Evolutionary conservation across 2,797 vertebrate genomes (phyloP), one percentile per base, ranked within the genome.

Genomic region (Pempheris klunzingeri): DNA sequence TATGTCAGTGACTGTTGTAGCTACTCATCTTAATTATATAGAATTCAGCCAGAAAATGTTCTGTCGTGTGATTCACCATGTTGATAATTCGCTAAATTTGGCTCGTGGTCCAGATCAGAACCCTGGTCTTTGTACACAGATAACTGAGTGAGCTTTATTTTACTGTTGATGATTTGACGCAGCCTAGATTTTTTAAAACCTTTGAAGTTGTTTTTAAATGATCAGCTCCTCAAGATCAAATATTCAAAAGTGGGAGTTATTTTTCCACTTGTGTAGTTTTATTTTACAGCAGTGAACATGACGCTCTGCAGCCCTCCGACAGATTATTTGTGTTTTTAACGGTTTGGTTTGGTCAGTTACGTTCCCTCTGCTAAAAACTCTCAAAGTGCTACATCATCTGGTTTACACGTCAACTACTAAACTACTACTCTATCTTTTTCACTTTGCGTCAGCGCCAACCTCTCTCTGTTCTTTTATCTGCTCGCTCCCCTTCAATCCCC

Each of bases 221-320:
- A 6, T 26, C 15, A 14, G 12, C n/a, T 55, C 30, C 30, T 32
- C 4, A 7, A 34, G 30, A 30, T 44, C 24, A 61, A 32, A 32
- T 26, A 12, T 14, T 60, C 13, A 28, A 5, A 59, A 22, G 7
- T 20, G n/a, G 2, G 32, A 65, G 22, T 43, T 59, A 50, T 52
- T 66, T 55, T 44, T 43, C 10, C 38, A 15, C 59, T 50, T 59
- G 62, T 24, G n/a, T n/a, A n/a, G n/a, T n/a, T n/a, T n/a, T n/a
- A 46, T 62, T 58, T 30, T 10, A 57, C 14, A 32, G 28, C 54
- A 53, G 9, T 58, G 24, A 39, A 28, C 26, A 47, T 62, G 53
- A 60, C 41, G n/a, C 43, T 47, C 3, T 24, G 12, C 18, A 36
- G 15, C n/a, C 1, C 34, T 44, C 6, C 1, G 7, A 28, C 22